Evolutionary conservation across 2,888 invertebrate species (phyloP).

Genomic region (Chrysina gloriosa): DNA sequence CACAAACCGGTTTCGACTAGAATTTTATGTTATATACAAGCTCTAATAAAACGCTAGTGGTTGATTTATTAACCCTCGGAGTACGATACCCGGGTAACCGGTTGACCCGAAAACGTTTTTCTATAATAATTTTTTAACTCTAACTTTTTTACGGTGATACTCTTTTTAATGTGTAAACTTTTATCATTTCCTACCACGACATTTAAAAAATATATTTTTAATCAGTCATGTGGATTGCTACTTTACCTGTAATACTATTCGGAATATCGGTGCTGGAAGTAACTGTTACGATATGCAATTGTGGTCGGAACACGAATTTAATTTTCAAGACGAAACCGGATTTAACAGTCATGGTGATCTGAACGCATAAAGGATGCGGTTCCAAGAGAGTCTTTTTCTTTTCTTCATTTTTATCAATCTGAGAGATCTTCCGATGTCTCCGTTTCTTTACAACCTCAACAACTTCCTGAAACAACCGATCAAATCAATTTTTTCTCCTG

Average conservation of each 20-base stretch:
- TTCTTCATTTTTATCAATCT: slow-evolving; percentile 76
- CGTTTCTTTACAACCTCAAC: slow-evolving; percentile 69
- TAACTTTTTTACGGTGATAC: too few species aligned
- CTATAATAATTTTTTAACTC: too few species aligned
- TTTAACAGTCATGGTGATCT: slow-evolving; percentile 69
- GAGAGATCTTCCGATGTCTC: slow-evolving; percentile 70
- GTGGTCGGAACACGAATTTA: slow-evolving; percentile 68
- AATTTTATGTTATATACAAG: too few species aligned
- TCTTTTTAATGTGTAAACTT: too few species aligned
- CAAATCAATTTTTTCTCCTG: slow-evolving; percentile 18
- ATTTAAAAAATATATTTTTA: slow-evolving; percentile 2
- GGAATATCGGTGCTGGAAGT: slow-evolving; percentile 71
- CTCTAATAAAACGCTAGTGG: too few species aligned
- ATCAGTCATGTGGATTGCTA: too few species aligned
- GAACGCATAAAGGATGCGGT: slow-evolving; percentile 79
- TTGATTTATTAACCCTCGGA: too few species aligned
- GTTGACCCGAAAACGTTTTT: too few species aligned
- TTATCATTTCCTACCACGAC: too few species aligned
- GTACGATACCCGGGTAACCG: too few species aligned
- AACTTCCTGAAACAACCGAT: slow-evolving; percentile 53
- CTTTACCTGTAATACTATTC: slow-evolving; percentile 68
- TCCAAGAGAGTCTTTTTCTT: slow-evolving; percentile 75
- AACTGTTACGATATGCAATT: slow-evolving; percentile 81
- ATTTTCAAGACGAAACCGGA: slow-evolving; percentile 73
- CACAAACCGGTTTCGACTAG: too few species aligned